Evolutionary conservation across 2,113 vertebrate genomes (phyloP), one percentile per base, ranked within the genome.

Genomic region (Morone saxatilis): DNA sequence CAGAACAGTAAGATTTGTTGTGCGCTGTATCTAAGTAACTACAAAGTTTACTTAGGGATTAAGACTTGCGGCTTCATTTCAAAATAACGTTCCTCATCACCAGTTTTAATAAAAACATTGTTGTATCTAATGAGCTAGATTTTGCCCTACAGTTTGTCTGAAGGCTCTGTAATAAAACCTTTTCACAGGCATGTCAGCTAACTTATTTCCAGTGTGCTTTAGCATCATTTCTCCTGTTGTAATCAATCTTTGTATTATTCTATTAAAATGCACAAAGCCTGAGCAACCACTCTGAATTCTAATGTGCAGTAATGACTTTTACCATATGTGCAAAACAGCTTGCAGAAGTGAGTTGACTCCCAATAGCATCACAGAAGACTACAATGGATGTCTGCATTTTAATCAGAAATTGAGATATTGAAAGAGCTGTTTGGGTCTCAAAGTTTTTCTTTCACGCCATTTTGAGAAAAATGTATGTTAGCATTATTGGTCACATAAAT

Each of bases 261-360:
- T 72, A 84, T 90, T 90, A 83, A 86, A 88, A 87, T 61, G 78
- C 84, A 86, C 71, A 78, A 78, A 81, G 82, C 87, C 54, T 5
- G 47, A 80, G 84, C 72, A 76, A 63, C 75, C 82, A 19, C 73
- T 50, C 76, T 92, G 93, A 88, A 93, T 95, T 91, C 69, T 88
- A 93, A 94, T 90, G 88, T 38, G 77, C 90, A 65, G 48, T 93
- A 93, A 93, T 90, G 90, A 80, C 70, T 89, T 88, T 81, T 73
- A 73, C 82, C 92, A 93, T 91, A 92, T 94, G 92, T 91, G 89
- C 86, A 63, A 86, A 91, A 90, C 91, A 92, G 87, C 84, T 91
- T 88, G 83, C 84, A 81, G 54, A 86, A 85, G 67, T 85, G 78
- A 90, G 74, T 31, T 25, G 31, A 63, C 71, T 92, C 90, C 88